Evolutionary conservation across 2,113 vertebrate genomes (phyloP).

Genomic region (Actinemys pallida): DNA sequence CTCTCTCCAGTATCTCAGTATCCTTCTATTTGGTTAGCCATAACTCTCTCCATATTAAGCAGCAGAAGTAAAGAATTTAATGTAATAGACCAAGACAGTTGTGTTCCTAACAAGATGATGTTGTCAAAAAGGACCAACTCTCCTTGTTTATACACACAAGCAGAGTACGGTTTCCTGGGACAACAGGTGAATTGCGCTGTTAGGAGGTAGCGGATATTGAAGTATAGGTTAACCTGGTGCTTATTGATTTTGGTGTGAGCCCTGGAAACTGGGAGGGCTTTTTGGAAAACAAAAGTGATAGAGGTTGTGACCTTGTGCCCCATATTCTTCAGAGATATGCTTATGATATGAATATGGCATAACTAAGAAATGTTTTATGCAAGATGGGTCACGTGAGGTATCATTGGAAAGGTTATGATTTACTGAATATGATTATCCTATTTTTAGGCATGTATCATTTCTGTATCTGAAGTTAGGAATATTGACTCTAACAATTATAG

Average conservation of each 20-base stretch:
- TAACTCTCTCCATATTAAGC: not conserved
- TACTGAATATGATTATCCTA: too few species aligned
- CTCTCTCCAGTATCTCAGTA: not conserved
- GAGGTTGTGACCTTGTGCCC: too few species aligned
- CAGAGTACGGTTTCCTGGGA: not conserved
- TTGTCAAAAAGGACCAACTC: not conserved
- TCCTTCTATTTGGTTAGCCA: not conserved
- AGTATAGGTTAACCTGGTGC: not conserved
- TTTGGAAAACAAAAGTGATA: not conserved
- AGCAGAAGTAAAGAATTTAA: not conserved
- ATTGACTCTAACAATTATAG: too few species aligned
- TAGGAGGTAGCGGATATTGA: not conserved
- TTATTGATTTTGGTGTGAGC: not conserved
- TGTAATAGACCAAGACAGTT: not conserved
- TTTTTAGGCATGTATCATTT: too few species aligned
- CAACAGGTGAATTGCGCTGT: fast-evolving
- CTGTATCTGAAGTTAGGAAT: too few species aligned
- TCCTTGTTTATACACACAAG: not conserved
- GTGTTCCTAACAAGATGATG: not conserved
- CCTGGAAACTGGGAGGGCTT: not conserved
- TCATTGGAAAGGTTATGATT: too few species aligned
- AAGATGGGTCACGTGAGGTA: too few species aligned
- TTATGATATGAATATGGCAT: too few species aligned
- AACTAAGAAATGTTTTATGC: too few species aligned
- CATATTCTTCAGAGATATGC: too few species aligned